A percentile compares a stretch with the other conserved stretches of the same genome.
These are phyloP conservation scores for Eulemur rufifrons DNA, from an alignment of 2,113 vertebrate genomes.

Conservation along the genomic window DNA sequence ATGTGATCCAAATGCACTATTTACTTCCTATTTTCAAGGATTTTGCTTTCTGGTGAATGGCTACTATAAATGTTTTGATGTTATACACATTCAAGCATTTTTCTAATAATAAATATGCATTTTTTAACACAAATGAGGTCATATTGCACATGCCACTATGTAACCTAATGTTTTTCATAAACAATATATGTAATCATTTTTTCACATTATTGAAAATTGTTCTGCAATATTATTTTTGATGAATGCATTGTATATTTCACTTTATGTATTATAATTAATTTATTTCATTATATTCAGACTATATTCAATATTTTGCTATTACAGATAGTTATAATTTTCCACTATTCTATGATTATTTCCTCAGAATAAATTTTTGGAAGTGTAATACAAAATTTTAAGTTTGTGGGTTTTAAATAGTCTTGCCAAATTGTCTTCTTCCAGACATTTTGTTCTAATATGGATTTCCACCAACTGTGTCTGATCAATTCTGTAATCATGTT, in stretches of 20 bases:
- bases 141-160: background rate
- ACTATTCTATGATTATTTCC: background rate
- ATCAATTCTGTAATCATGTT: background rate
- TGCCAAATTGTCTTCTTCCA: background rate
- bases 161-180: background rate
- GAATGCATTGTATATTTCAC: background rate
- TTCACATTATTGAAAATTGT: background rate
- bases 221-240: conserved; percentile 24
- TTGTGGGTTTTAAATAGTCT: background rate
- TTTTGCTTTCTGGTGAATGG: background rate
- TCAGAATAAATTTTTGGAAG: conserved; percentile 22
- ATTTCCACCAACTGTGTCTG: background rate
- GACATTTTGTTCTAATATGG: background rate
- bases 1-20: background rate
- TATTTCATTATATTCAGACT: background rate
- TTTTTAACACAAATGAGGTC: background rate
- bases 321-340: background rate
- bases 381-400: background rate
- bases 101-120: background rate
- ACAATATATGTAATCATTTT: background rate
- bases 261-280: conserved; percentile 38
- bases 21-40: background rate
- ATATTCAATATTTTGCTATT: background rate
- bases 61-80: background rate
- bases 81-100: background rate